These are phyloP conservation scores for Cotesia typhae DNA, from an alignment of 1,140 invertebrate species.

Conservation along the genomic window DNA sequence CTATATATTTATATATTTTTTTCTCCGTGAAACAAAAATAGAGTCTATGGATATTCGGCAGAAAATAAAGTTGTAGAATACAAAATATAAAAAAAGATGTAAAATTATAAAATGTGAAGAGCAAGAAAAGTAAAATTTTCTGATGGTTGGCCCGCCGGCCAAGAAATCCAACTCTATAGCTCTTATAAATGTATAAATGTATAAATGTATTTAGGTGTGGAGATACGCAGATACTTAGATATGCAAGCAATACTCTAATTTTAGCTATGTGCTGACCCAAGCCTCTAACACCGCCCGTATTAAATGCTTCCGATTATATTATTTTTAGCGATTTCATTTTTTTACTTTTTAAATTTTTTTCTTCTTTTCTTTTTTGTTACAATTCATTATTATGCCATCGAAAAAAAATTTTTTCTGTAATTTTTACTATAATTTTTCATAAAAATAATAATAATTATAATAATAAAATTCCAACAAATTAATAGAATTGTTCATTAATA, in stretches of 20 bases:
- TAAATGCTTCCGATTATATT: constrained; percentile 64
- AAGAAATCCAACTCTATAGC: neutral
- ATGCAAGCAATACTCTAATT: constrained; percentile 60
- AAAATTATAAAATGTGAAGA: neutral
- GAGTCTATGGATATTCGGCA: too few species aligned
- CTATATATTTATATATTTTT: too few species aligned
- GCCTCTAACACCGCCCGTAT: constrained; percentile 50
- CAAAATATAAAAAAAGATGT: too few species aligned
- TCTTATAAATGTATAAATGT: constrained; percentile 33
- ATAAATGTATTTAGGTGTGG: constrained; percentile 57
- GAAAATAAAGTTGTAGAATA: neutral
- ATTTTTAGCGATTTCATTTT: constrained; percentile 55
- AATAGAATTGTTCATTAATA: too few species aligned
- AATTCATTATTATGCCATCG: neutral
- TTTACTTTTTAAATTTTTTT: constrained; percentile 4
- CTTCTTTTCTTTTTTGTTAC: neutral
- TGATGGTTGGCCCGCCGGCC: constrained; percentile 3
- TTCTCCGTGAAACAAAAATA: too few species aligned
- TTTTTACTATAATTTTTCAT: too few species aligned
- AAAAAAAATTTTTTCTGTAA: neutral
- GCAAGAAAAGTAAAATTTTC: neutral
- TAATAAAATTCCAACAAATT: too few species aligned
- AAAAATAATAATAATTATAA: too few species aligned
- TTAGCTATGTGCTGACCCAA: constrained; percentile 61
- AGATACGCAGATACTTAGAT: constrained; percentile 45